These are phyloP conservation scores for Sphaeridia pumilis DNA, from an alignment of 2,888 invertebrate species.

Conservation along the genomic window DNA sequence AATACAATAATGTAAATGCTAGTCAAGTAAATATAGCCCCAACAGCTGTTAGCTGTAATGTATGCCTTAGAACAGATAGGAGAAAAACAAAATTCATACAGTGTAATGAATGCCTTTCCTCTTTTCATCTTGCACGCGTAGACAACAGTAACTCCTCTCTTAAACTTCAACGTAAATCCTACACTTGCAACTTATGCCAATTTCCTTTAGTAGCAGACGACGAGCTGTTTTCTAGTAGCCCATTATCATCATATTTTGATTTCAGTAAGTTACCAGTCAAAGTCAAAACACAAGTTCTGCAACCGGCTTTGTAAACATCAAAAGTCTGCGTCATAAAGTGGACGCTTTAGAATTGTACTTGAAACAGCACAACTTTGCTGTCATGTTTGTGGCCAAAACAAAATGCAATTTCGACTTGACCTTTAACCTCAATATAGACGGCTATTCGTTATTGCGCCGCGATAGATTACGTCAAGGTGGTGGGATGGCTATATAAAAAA, in stretches of 20 bases:
- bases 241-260: no score
- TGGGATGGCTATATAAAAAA: not conserved
- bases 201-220: no score
- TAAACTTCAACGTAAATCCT: no score
- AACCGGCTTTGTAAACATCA: not conserved
- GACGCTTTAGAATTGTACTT: not conserved
- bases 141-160: no score
- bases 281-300: not conserved
- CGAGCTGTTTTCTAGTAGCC: no score
- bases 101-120: no score
- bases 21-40: not conserved
- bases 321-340: not conserved
- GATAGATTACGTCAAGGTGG: not conserved
- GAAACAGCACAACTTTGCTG: not conserved
- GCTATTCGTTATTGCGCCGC: not conserved
- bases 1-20: not conserved
- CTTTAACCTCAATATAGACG: not conserved
- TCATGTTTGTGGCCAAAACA: not conserved
- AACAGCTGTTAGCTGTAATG: no score
- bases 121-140: no score
- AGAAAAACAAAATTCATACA: no score
- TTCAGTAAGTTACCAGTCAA: no score
- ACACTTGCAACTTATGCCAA: no score
- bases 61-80: no score
- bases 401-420: not conserved